A percentile compares a stretch with the other conserved stretches of the same genome.
Conservation (phyloP, 2,888 invertebrate species). For the Ashinkailepas kermadecensis region DNA sequence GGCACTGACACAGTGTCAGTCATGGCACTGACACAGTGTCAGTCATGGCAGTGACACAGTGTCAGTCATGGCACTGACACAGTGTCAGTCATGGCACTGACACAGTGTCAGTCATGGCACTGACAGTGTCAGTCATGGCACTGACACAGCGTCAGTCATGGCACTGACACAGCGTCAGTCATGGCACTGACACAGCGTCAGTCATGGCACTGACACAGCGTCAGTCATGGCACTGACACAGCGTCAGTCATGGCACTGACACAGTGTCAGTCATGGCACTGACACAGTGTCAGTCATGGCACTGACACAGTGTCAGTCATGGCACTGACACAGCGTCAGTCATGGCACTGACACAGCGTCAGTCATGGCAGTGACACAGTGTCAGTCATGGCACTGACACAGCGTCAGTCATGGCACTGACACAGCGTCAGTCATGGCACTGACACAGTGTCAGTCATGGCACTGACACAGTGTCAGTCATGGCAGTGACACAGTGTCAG, state of each 20-base stretch:
- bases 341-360: neutral
- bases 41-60: neutral
- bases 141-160: too few relatives aligned
- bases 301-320: neutral
- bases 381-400: too few relatives aligned
- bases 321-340: too few relatives aligned
- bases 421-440: too few relatives aligned
- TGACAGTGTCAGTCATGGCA: neutral
- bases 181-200: neutral
- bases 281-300: too few relatives aligned
- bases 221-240: neutral
- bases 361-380: neutral
- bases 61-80: too few relatives aligned
- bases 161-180: neutral
- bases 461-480: too few relatives aligned
- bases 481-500: neutral
- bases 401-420: neutral
- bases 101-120: too few relatives aligned
- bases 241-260: too few relatives aligned
- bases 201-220: neutral
- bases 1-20: too few relatives aligned
- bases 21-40: neutral
- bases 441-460: neutral
- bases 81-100: neutral
- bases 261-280: neutral